Evolutionary conservation across 2,113 vertebrate genomes (phyloP), one percentile per base, ranked within the genome.

Genomic region (Garra rufa): DNA sequence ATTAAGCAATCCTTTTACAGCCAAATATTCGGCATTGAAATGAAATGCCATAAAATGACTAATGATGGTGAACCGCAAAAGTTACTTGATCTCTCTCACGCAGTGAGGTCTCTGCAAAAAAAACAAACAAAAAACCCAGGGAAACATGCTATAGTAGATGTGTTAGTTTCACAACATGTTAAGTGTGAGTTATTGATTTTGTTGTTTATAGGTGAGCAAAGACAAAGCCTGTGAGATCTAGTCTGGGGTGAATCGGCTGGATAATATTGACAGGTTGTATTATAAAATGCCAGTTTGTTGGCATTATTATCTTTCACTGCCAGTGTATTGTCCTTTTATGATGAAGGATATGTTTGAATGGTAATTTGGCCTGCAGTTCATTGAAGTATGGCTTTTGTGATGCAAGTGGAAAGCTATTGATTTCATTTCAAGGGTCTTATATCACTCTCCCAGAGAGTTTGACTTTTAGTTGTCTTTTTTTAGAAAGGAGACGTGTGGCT

Each of bases 331-430:
- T 69, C 52, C 26, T 85, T 61, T 85, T 44, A 63, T 85, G 43
- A 57, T 79, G 50, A 70, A 46, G 24, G 83, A 85, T 85, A 59
- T 71, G 76, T 80, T 80, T 80, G 83, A 84, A 85, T 79, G 38
- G 83, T 59, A 48, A 80, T 80, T 44, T 61, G 48, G 55, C 76
- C 41, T 79, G 83, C 63, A 30, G 76, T 73, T 73, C 43, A 77
- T 57, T 84, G 75, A 65, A 84, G 65, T 69, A 26, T 76, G 61
- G 38, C 75, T 65, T 76, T 57, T 30, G 63, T 69, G 75, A 69
- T 76, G 74, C 38, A 63, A 55, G 75, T 78, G 34, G 63, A 55
- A 48, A 41, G 63, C 48, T 84, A 84, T 84, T 48, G 83, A 78
- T 84, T 84, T 77, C 3, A 78, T 84, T 76, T 78, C 83, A 70